Percentiles rank a stretch among this genome's conserved stretches.
Conservation (phyloP, 64 coral and sea anemone genomes). For the Pocillopora verrucosa region DNA sequence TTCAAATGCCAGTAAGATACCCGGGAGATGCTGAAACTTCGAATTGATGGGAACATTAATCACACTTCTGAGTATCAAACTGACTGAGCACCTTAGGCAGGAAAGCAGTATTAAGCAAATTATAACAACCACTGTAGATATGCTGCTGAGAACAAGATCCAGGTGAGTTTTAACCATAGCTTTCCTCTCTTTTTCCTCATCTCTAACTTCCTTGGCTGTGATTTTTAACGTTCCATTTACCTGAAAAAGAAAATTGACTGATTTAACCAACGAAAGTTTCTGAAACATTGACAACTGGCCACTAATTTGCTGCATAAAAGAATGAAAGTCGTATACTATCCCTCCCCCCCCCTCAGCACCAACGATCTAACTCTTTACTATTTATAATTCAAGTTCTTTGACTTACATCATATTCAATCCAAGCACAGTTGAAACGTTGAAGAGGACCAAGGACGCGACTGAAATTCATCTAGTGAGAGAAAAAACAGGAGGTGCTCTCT, state of each 20-base stretch:
- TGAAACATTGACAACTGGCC: no score
- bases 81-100: background rate
- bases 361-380: no score
- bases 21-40: no score
- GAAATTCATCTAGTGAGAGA: background rate
- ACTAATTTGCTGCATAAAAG: no score
- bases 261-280: background rate
- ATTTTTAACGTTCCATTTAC: slow-evolving; percentile 2
- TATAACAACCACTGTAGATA: background rate
- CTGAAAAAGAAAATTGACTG: background rate
- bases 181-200: background rate
- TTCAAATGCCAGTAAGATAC: no score
- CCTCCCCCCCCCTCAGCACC: background rate
- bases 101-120: background rate
- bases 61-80: background rate
- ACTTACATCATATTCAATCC: slow-evolving; percentile 29
- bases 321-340: no score
- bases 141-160: slow-evolving; percentile 24
- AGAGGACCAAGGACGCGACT: background rate
- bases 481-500: background rate
- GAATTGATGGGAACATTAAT: background rate
- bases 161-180: background rate
- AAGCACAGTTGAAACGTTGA: background rate
- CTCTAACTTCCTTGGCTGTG: background rate
- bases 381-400: background rate